Conservation (phyloP, 2,888 invertebrate species). For the Clunio marinus region DNA sequence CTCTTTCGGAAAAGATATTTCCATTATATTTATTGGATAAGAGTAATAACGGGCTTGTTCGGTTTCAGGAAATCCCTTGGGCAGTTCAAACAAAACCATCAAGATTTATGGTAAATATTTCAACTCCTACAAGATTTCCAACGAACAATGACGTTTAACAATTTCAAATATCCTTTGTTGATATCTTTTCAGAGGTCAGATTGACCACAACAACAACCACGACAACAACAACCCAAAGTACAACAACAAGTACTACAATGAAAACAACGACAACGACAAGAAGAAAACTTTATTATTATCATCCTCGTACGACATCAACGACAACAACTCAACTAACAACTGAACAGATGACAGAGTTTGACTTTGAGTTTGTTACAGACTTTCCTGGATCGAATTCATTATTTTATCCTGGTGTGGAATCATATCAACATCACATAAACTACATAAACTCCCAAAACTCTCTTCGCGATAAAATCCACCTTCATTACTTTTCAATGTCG, state of each 20-base stretch:
- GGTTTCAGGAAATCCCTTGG: background rate
- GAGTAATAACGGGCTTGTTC: too few species aligned
- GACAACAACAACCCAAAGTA: background rate
- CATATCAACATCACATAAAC: constrained; percentile 19
- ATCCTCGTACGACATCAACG: background rate
- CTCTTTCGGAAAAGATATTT: too few species aligned
- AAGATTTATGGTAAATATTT: background rate
- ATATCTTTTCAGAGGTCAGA: background rate
- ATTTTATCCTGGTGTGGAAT: constrained; percentile 13
- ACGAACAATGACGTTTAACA: too few species aligned
- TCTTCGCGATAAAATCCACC: background rate
- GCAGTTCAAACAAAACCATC: background rate
- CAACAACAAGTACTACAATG: background rate
- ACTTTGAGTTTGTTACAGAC: background rate
- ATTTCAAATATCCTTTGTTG: too few species aligned
- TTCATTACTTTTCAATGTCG: background rate
- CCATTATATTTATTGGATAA: too few species aligned
- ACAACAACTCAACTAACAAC: background rate
- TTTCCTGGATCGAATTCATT: background rate
- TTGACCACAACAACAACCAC: constrained; percentile 4
- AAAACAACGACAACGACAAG: background rate
- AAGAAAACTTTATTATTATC: background rate
- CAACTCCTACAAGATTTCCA: too few species aligned
- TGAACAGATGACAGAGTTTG: background rate
- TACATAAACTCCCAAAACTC: constrained; percentile 17